Evolutionary conservation across 2,797 vertebrate species (phyloP), one percentile per base, ranked within the genome.

Genomic region (Melanitta fusca): DNA sequence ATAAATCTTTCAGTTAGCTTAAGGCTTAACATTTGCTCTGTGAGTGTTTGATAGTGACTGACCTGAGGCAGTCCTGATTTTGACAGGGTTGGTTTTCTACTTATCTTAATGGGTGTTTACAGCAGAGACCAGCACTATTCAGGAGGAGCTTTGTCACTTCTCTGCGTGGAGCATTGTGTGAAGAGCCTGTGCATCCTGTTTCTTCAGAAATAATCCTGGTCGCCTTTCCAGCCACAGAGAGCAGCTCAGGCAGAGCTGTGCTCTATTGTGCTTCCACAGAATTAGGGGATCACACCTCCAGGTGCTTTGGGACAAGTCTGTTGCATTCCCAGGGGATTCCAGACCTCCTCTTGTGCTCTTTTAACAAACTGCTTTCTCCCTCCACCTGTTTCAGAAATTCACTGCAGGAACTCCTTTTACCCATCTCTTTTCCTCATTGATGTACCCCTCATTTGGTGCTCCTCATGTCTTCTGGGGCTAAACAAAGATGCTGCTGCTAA

Each of bases 1-100:
- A 28, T 90, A 87, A 91, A 74, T 91, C 45, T 80, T 92, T 65
- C 34, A 77, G 49, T 58, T 57, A 47, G 54, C 60, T 85, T 64
- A 73, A 75, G 47, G 49, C 61, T 88, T 80, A 93, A 84, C 38
- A 38, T 95, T 91, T 90, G 38, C 61, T 91, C 11, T 5, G 2
- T 34, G 34, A 78, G 14, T 15, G 1, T 15, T 82, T 71, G 71
- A 36, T 61, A 65, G 75, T 74, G 65, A 41, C 51, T 32, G 58
- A 66, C 74, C 62, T 87, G 45, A 93, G 28, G 62, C 39, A 64
- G 38, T 86, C 56, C 28, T 85, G 28, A 77, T 84, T 91, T 79
- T 87, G 70, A n/a, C 39, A 43, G 1, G 13, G 53, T 57, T 87
- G 45, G 51, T 93, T 93, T 91, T 72, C 43, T 90, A 32, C 15